These are phyloP conservation scores for Leuciscus waleckii DNA, from an alignment of 2,797 vertebrate genomes.

Conservation along the genomic window DNA sequence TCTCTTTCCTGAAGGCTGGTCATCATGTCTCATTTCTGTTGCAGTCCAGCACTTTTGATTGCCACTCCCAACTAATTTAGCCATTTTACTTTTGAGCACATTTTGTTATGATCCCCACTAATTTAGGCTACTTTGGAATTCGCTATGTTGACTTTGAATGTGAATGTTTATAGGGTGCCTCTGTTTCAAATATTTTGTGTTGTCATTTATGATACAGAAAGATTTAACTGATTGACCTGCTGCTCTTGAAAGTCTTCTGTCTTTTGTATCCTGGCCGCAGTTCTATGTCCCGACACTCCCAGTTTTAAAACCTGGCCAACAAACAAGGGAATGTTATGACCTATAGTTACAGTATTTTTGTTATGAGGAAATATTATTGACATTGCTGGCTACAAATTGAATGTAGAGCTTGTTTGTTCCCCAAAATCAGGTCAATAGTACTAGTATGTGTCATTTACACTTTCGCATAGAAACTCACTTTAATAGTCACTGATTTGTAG, in stretches of 20 bases:
- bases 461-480: neutral
- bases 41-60: conserved; percentile 27
- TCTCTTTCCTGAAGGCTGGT: conserved; percentile 3
- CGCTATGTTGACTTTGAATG: neutral
- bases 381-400: neutral
- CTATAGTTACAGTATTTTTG: neutral
- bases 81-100: neutral
- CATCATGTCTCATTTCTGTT: conserved; percentile 16
- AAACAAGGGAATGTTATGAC: neutral
- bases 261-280: neutral
- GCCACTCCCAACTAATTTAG: neutral
- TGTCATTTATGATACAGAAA: conserved; percentile 16
- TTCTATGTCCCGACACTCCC: neutral
- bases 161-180: neutral
- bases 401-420: neutral
- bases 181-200: conserved; percentile 13
- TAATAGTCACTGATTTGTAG: neutral
- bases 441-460: neutral
- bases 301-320: neutral
- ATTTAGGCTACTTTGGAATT: conserved; percentile 11
- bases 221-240: conserved; percentile 18
- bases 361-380: neutral
- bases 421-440: neutral
- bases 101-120: conserved; percentile 3
- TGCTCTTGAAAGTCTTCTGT: conserved; percentile 5